phyloP scores from a whole-genome alignment of 1,140 invertebrate species.

The Micrasema minimum region DNA sequence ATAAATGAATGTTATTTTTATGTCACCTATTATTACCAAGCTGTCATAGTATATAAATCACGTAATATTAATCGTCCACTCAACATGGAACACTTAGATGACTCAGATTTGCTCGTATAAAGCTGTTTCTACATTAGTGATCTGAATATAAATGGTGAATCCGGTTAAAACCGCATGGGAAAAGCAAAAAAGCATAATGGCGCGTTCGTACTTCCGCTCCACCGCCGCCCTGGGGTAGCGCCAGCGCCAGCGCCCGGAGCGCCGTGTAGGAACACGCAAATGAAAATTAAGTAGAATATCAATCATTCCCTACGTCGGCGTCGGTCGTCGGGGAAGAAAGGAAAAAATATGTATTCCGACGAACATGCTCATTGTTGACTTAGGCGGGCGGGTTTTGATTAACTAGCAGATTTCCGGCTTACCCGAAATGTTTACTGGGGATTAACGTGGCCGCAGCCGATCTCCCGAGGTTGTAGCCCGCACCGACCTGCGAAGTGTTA shows the following conservation, averaged over 20 bases:
- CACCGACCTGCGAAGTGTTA: background rate
- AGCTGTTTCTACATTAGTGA: constrained; percentile 25
- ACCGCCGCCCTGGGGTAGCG: background rate
- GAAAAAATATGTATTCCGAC: constrained; percentile 26
- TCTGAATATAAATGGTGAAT: constrained; percentile 31
- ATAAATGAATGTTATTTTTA: too few relatives aligned
- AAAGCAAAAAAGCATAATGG: constrained; percentile 20
- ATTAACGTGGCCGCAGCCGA: background rate
- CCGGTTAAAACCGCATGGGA: constrained; percentile 19
- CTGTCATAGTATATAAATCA: too few relatives aligned
- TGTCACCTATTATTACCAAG: too few relatives aligned
- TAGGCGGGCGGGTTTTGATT: constrained; percentile 35
- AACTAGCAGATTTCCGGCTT: constrained; percentile 33
- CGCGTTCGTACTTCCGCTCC: constrained; percentile 21
- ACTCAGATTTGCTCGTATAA: background rate
- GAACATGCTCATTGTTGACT: constrained; percentile 39
- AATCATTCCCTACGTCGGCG: constrained; percentile 23
- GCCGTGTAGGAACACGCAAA: constrained; percentile 30
- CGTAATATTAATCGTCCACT: too few relatives aligned
- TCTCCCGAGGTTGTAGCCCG: background rate
- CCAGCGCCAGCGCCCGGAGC: background rate
- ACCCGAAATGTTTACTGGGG: constrained; percentile 23
- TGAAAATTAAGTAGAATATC: constrained; percentile 41
- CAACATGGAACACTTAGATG: too few relatives aligned
- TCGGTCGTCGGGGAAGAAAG: constrained; percentile 34